Evolutionary conservation across 1,140 invertebrate species (phyloP).

Genomic region (Phthorimaea operculella): DNA sequence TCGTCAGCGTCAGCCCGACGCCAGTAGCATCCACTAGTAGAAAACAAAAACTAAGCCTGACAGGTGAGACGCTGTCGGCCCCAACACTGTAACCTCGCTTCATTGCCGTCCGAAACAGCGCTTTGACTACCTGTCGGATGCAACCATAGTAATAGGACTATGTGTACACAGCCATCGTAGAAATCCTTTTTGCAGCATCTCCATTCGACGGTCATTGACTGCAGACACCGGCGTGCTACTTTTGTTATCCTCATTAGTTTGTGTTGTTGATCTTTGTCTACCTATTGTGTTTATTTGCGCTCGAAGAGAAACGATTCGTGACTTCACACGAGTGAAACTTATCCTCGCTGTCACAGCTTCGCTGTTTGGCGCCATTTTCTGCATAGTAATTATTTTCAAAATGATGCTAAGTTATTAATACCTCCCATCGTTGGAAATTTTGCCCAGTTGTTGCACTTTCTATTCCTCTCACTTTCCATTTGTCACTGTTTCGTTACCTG

Average conservation of each 20-base stretch:
- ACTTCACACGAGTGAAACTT: neutral
- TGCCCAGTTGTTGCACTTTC: neutral
- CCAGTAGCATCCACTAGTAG: slow-evolving; percentile 61
- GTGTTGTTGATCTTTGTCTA: slow-evolving; percentile 5
- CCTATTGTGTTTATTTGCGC: slow-evolving; percentile 5
- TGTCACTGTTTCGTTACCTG: neutral
- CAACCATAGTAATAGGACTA: slow-evolving; percentile 11
- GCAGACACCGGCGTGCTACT: neutral
- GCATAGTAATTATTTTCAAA: neutral
- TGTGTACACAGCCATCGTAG: slow-evolving; percentile 7
- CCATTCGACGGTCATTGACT: slow-evolving; percentile 1
- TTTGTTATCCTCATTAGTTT: neutral
- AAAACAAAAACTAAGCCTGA: slow-evolving; percentile 68
- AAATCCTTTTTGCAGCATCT: neutral
- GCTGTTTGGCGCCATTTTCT: slow-evolving; percentile 1
- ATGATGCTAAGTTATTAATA: neutral
- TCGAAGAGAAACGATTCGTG: neutral
- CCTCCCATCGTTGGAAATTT: neutral
- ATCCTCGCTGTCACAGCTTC: neutral
- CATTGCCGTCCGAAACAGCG: slow-evolving; percentile 27
- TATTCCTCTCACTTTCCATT: slow-evolving; percentile 2
- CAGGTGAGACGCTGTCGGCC: slow-evolving; percentile 69
- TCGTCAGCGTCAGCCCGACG: slow-evolving; percentile 52
- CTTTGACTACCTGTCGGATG: slow-evolving; percentile 30
- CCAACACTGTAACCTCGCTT: slow-evolving; percentile 44